Percentiles rank a stretch among this genome's conserved stretches.
These are phyloP conservation scores for Pitta sordida DNA, from an alignment of 2,113 vertebrate genomes.

Conservation along the genomic window DNA sequence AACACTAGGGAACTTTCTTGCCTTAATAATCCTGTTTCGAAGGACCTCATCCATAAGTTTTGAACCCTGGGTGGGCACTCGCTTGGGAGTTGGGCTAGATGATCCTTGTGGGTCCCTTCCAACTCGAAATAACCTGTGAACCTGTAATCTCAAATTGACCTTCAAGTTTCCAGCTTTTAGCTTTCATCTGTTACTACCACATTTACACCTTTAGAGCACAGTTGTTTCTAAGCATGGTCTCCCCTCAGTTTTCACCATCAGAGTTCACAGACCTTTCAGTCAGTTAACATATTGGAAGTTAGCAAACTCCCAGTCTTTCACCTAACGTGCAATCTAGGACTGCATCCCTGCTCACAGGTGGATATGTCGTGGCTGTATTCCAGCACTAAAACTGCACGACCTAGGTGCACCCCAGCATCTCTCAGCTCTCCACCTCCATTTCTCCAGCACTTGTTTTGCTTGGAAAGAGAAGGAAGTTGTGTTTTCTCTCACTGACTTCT, in stretches of 20 bases:
- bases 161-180: background rate
- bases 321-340: background rate
- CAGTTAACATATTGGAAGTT: background rate
- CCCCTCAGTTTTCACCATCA: background rate
- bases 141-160: background rate
- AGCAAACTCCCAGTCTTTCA: background rate
- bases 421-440: background rate
- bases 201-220: background rate
- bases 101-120: no score
- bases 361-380: background rate
- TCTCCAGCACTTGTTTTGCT: background rate
- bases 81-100: no score
- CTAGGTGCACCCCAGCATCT: background rate
- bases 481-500: constrained; percentile 25
- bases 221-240: background rate
- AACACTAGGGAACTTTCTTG: background rate
- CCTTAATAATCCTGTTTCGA: background rate
- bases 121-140: no score
- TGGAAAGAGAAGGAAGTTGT: constrained; percentile 36
- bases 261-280: background rate
- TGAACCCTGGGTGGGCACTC: background rate
- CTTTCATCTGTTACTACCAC: background rate
- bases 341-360: background rate
- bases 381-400: background rate
- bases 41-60: background rate